Base-by-base conservation (phyloP, 2,113 vertebrate species). In the Ochotona curzoniae region DNA sequence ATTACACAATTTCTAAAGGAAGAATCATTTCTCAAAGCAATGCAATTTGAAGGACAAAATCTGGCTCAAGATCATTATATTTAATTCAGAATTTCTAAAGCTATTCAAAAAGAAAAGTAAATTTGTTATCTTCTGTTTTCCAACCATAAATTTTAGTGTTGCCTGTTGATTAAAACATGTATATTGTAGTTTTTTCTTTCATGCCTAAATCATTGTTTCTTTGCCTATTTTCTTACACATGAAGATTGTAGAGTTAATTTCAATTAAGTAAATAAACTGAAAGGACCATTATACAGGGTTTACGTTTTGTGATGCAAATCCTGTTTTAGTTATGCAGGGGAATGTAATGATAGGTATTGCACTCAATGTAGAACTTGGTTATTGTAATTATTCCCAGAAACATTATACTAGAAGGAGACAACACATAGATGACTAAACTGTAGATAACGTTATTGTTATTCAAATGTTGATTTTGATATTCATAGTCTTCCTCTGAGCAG, bases 71-170 rank as follows among this genome's bases (percentile, higher is more conserved):
- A 61, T 23, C 23, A 74, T 74, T 87, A 7, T 11, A 74, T 69
- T 78, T 90, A 79, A 63, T 75, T 51, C 38, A 79, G 30, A 13
- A 8, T 67, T 90, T 92, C 82, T 74, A 69, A 51, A 89, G 69
- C 30, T 69, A 12, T 51, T 86, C 13, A 63, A 7, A 66, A 79
- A n/a, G 15, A 83, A 95, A 75, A 11, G 2, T 38, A 89, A 90
- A 83, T 13, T 28, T 86, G 15, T 80, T 79, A 30, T 11, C 1
- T 71, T 80, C 63, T 71, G 14, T 87, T 90, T n/a, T 21, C 5
- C 28, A 84, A 51, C 14, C 60, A 35, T 2, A 84, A 28, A 81
- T 76, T 51, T 86, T 25, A 91, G 60, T 76, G 15, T 57, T 75
- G 63, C 12, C 7, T 70, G 21, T 23, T 15, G 5, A 60, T 10